phyloP scores from a whole-genome alignment of 2,113 vertebrate genomes.

The Cricetomys ansorgei region DNA sequence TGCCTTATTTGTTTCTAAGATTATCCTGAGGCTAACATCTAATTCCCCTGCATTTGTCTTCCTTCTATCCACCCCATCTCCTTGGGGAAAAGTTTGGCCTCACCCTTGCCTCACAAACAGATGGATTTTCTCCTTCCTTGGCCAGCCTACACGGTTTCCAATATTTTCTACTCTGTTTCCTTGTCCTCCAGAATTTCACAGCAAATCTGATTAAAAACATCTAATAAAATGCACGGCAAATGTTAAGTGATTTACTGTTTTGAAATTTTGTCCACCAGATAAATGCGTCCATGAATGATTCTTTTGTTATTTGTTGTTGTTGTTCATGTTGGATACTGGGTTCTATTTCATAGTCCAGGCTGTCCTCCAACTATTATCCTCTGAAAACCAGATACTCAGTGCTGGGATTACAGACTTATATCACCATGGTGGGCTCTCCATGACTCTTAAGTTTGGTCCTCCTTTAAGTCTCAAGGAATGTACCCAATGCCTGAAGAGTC shows the following conservation, averaged over 20 bases:
- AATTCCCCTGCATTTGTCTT: not conserved
- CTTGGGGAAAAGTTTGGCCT: not conserved
- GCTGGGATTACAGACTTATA: too few species aligned
- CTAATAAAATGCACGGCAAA: not conserved
- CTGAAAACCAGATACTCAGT: not conserved
- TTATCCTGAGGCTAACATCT: not conserved
- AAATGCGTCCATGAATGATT: not conserved
- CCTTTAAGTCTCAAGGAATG: not conserved
- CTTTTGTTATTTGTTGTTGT: not conserved
- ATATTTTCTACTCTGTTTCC: not conserved
- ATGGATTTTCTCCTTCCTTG: not conserved
- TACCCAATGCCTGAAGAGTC: not conserved
- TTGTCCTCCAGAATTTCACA: not conserved
- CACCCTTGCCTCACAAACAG: not conserved
- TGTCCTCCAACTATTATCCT: not conserved
- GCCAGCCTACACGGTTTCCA: not conserved
- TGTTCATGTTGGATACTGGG: not conserved
- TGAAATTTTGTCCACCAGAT: not conserved
- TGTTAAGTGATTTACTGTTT: not conserved
- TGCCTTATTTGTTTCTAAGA: not conserved
- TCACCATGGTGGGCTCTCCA: too few species aligned
- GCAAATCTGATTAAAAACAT: not conserved
- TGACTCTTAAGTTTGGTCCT: not conserved
- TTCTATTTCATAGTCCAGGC: not conserved
- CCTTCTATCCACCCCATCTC: not conserved